Base-by-base conservation (phyloP, 2,888 invertebrate genomes). In the Parapristionchus giblindavisi region DNA sequence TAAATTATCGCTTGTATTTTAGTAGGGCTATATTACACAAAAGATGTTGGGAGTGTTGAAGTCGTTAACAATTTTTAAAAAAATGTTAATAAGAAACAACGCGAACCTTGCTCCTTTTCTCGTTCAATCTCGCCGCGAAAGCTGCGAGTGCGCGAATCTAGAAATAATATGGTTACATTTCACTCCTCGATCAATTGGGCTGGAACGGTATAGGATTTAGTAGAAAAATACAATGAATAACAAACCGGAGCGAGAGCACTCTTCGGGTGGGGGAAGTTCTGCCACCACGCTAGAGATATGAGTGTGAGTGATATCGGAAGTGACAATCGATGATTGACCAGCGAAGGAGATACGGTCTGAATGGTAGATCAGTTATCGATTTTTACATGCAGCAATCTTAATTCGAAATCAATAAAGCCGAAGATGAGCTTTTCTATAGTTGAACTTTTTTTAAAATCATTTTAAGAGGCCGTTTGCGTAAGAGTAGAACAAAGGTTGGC, bases 261-360 rank as follows among this genome's bases (percentile, higher is more conserved):
- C 84, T 94, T 92, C 76, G 92, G 91, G 76, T 94, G 93, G 1
- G 96, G 94, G 88, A 94, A 98, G 89, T 98, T 98, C 89, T 98
- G 97, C 98, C 98, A 98, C 95, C 96, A 97, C 34, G 94, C 94
- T 52, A 94, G 91, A 0, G 97, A 97, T 79, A 95, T 93, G 84
- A 95, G 92, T 74, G 95, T 89, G 51, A 95, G 91, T 0, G 95
- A 91, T 0, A 94, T 90, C 0, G 96, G 95, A 83, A 97, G 93
- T 60, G 94, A 91, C 94, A 94, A 94, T 52, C 94, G 85, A 81
- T 76, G 86, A 73, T 77, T 85, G 43, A 81, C 77, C 4, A 85
- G 77, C n/a, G 80, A 79, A 21, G 85, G 84, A 40, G 87, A 80
- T 75, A 88, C 80, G 72, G 83, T 82, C 81, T 84, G 75, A 66